A percentile compares a stretch with the other conserved stretches of the same genome.
These are phyloP conservation scores for Micropoecilia bifurca DNA, from an alignment of 2,797 vertebrate genomes.

Conservation along the genomic window DNA sequence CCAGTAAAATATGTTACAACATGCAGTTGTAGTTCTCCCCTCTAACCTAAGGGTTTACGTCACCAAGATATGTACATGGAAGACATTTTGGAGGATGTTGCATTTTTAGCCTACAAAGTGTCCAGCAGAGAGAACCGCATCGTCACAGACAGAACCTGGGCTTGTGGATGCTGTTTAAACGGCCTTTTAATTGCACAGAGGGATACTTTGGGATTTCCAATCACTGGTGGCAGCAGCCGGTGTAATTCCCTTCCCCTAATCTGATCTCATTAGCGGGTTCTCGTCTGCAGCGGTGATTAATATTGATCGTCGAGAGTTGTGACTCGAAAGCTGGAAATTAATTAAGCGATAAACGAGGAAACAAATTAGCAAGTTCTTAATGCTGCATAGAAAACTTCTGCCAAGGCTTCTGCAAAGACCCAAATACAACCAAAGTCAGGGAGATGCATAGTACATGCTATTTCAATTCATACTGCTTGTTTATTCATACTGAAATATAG, in stretches of 20 bases:
- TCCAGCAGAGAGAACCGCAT: neutral
- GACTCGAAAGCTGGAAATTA: constrained; percentile 55
- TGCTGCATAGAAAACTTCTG: neutral
- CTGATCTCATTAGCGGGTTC: constrained; percentile 67
- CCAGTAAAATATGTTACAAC: neutral
- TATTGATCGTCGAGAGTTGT: constrained; percentile 57
- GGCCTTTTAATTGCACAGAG: constrained; percentile 72
- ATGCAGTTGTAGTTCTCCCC: neutral
- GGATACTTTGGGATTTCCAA: constrained; percentile 68
- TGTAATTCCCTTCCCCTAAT: constrained; percentile 68
- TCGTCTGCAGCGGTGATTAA: constrained; percentile 58
- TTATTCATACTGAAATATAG: neutral
- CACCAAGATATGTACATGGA: neutral
- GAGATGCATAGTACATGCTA: neutral
- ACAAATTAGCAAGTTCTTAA: neutral
- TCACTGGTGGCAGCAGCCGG: constrained; percentile 60
- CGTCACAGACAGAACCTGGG: neutral
- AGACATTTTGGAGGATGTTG: neutral
- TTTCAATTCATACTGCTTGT: neutral
- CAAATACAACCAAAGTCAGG: neutral
- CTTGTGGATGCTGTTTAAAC: constrained; percentile 49
- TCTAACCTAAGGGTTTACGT: neutral
- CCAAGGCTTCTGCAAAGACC: neutral
- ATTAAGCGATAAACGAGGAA: constrained; percentile 72
- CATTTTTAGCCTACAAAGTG: neutral